phyloP scores from a whole-genome alignment of 2,113 vertebrate genomes.

The Genyomyrus donnyi region DNA sequence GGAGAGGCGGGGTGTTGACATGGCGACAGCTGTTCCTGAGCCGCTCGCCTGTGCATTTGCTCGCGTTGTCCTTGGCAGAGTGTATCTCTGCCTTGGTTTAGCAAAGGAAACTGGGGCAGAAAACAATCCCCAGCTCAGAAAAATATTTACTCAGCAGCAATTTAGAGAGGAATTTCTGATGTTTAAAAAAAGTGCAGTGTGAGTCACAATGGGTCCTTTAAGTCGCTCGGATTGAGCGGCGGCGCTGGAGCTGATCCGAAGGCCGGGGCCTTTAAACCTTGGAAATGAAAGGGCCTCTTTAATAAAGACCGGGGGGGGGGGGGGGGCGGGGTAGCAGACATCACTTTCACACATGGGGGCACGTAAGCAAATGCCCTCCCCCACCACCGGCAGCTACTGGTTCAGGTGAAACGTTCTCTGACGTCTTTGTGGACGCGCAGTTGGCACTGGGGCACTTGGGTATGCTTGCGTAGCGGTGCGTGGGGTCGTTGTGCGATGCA shows the following conservation, averaged over 20 bases:
- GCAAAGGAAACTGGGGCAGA: slow-evolving; percentile 49
- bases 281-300: slow-evolving; percentile 46
- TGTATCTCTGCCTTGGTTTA: slow-evolving; percentile 29
- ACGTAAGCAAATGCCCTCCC: background rate
- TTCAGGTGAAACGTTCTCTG: background rate
- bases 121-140: slow-evolving; percentile 34
- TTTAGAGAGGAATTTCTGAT: slow-evolving; percentile 56
- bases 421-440: background rate
- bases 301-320: slow-evolving; percentile 33
- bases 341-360: background rate
- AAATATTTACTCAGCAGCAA: slow-evolving; percentile 69
- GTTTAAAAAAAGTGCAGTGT: slow-evolving; percentile 54
- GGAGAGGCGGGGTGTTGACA: slow-evolving; percentile 14
- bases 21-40: background rate
- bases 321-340: slow-evolving; percentile 22
- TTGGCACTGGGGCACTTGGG: background rate
- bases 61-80: slow-evolving; percentile 37
- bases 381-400: background rate
- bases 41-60: background rate
- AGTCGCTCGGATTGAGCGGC: slow-evolving; percentile 45
- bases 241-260: slow-evolving; percentile 40
- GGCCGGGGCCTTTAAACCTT: slow-evolving; percentile 50
- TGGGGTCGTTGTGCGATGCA: background rate
- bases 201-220: slow-evolving; percentile 72
- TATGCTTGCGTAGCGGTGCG: background rate